These are phyloP conservation scores for Rhyacophila brunnea DNA, from an alignment of 1,140 invertebrate species.

Conservation along the genomic window DNA sequence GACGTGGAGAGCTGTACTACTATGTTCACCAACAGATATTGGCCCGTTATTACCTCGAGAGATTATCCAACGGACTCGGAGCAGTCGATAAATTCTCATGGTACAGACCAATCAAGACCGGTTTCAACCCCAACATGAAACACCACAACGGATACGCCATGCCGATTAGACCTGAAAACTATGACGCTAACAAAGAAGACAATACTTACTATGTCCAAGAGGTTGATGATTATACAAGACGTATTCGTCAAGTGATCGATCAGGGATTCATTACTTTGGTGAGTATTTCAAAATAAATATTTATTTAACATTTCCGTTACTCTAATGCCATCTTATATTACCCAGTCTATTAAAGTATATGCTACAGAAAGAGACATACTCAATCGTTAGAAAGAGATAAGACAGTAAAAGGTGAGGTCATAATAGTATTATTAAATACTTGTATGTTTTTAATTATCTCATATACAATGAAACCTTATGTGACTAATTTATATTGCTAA, in stretches of 20 bases:
- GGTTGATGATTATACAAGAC: constrained; percentile 52
- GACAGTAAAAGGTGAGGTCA: too few species aligned
- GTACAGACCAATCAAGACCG: constrained; percentile 54
- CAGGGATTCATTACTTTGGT: constrained; percentile 46
- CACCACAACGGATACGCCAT: constrained; percentile 58
- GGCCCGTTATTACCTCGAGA: constrained; percentile 64
- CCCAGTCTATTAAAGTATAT: too few species aligned
- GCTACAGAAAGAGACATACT: too few species aligned
- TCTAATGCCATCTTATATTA: too few species aligned
- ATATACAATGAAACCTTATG: too few species aligned
- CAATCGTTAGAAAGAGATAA: too few species aligned
- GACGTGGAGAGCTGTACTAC: constrained; percentile 63
- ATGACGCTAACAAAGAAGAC: constrained; percentile 46
- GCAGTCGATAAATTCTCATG: constrained; percentile 58
- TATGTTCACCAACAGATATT: constrained; percentile 62
- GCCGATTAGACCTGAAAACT: constrained; percentile 55
- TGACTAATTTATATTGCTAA: too few species aligned
- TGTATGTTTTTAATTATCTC: too few species aligned
- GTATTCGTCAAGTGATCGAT: constrained; percentile 58
- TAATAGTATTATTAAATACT: too few species aligned
- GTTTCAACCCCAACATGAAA: constrained; percentile 59
- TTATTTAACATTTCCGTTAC: background rate
- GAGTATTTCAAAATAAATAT: constrained; percentile 4
- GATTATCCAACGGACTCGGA: constrained; percentile 60
- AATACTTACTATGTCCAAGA: constrained; percentile 47